These are phyloP conservation scores for Anguilla rostrata DNA, from an alignment of 2,113 vertebrate genomes.

Conservation along the genomic window DNA sequence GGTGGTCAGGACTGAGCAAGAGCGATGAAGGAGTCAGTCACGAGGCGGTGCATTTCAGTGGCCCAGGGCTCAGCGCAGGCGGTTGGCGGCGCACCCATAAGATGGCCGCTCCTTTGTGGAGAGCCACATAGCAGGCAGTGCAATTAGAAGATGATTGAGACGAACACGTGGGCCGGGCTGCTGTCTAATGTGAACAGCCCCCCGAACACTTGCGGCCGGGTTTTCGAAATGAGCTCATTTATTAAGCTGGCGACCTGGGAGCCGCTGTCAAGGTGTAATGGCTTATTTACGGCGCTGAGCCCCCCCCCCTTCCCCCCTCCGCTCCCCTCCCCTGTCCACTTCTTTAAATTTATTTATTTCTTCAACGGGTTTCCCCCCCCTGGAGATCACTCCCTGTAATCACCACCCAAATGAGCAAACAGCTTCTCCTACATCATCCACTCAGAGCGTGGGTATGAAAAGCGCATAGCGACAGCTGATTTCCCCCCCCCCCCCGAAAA, in stretches of 20 bases:
- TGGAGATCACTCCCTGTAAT: not conserved
- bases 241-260: constrained; percentile 55
- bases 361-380: not conserved
- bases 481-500: not conserved
- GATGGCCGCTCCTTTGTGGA: constrained; percentile 56
- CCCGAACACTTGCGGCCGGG: constrained; percentile 51
- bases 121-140: constrained; percentile 62
- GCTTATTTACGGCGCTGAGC: constrained; percentile 51
- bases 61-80: no score
- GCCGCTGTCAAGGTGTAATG: constrained; percentile 59
- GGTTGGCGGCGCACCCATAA: no score
- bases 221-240: constrained; percentile 58
- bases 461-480: not conserved
- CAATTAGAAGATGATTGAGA: constrained; percentile 68
- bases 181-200: constrained; percentile 60
- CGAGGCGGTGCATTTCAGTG: no score
- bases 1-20: no score
- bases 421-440: not conserved
- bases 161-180: constrained; percentile 44
- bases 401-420: constrained; percentile 6
- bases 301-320: constrained; percentile 30
- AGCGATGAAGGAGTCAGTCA: no score
- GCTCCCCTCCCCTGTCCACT: not conserved
- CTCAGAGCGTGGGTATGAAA: not conserved
- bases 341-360: not conserved